Base-by-base conservation (phyloP, 2,888 invertebrate species). In the Chloromyia formosa region DNA sequence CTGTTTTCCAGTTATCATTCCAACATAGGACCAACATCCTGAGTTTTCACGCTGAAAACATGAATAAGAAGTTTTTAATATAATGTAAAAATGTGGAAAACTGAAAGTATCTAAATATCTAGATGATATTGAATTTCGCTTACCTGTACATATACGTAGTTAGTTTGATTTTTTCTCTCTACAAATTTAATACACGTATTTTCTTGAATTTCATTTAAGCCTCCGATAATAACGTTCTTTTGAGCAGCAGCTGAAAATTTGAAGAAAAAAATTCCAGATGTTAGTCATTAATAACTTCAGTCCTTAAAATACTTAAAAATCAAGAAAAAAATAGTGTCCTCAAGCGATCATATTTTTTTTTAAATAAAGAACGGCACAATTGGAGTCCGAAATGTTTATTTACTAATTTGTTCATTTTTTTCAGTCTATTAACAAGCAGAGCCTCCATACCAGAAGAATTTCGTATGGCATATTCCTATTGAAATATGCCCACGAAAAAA, bases 21-120 rank as follows among this genome's bases (percentile, higher is more conserved):
- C 94, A 0, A 94, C 92, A 74, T 89, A 90, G 10, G 93, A 93
- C 89, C 90, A 93, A 80, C 94, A 94, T 0, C 94, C 94, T 0
- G 90, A 62, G 14, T 62, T 62, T 9, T 35, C 23, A 14, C 22
- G 22, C 35, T 42, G 42, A 14, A 18, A 49, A 10, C 27, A 14
- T 1, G 1, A 64, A 64, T 9, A 35, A 56, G 10, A 20, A 4
- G 7, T 56, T 56, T 56, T 18, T 40, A 40, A 16, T 64, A 40
- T 23, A 42, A n/a, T 18, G 7, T 7, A 35, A 35, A 35, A 4
- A n/a, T 18, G 7, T 7, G 7, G 7, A 35, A 4, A 35, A 35
- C 2, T 35, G 27, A 35, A 35, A 35, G 7, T 35, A 35, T 35
- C 7, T 35, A 35, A 35, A 35, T 35, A 35, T 35, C 27, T 35